Evolutionary conservation across 2,797 vertebrate genomes (phyloP).

Genomic region (Scomberomorus guttatus): DNA sequence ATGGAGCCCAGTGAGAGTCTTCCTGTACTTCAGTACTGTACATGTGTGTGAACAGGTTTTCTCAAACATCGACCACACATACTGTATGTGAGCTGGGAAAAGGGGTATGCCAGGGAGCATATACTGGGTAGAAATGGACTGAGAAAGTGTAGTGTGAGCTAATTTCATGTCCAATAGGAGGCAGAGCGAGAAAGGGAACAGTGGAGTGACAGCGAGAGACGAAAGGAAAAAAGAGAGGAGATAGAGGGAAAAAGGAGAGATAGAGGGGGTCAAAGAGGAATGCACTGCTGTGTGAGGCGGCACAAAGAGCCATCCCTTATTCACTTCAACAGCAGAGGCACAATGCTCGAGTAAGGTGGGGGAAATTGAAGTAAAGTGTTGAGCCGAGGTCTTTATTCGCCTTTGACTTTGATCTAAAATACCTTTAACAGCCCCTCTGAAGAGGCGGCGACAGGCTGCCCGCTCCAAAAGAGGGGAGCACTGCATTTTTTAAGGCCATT

Average conservation of each 20-base stretch:
- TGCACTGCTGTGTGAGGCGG: conserved; percentile 37
- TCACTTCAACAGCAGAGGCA: conserved; percentile 65
- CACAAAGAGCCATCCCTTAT: conserved; percentile 67
- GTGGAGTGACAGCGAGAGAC: conserved; percentile 40
- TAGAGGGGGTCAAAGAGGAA: conserved; percentile 59
- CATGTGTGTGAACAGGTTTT: conserved; percentile 1
- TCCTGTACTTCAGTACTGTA: background rate
- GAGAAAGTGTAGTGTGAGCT: conserved; percentile 35
- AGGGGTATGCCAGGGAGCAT: background rate
- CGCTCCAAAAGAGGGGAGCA: conserved; percentile 28
- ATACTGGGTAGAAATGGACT: background rate
- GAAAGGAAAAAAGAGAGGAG: conserved; percentile 1
- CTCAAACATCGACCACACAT: conserved; percentile 1
- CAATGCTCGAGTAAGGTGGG: conserved; percentile 63
- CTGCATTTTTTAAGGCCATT: conserved; percentile 41
- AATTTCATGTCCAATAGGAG: conserved; percentile 49
- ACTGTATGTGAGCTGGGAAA: background rate
- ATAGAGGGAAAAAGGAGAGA: background rate
- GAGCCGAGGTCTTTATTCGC: conserved; percentile 70
- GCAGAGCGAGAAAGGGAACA: conserved; percentile 22
- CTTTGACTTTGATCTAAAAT: conserved; percentile 81
- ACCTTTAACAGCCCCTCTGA: conserved; percentile 68
- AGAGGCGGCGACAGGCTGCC: conserved; percentile 48
- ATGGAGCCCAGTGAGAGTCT: conserved; percentile 1
- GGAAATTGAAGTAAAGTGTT: conserved; percentile 77